These are phyloP conservation scores for Lacerta viridis DNA, from an alignment of 2,797 vertebrate species.

Conservation along the genomic window DNA sequence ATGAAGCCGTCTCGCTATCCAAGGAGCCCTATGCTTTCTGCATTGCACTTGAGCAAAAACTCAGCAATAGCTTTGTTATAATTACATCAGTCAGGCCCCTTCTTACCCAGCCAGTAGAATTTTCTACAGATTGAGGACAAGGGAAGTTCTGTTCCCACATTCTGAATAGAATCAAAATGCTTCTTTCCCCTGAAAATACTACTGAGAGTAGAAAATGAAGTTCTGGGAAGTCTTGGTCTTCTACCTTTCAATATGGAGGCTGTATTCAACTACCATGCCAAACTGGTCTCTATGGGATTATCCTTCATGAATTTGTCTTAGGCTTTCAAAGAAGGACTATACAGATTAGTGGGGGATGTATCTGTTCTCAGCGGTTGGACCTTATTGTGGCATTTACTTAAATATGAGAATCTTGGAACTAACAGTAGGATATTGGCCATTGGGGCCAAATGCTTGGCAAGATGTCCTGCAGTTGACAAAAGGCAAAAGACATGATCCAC, in stretches of 20 bases:
- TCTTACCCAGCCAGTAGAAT: neutral
- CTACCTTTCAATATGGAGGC: too few species aligned
- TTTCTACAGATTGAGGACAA: neutral
- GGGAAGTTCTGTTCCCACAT: neutral
- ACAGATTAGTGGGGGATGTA: too few species aligned
- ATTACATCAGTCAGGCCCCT: neutral
- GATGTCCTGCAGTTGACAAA: neutral
- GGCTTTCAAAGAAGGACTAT: too few species aligned
- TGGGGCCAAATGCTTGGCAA: neutral
- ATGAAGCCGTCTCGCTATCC: neutral
- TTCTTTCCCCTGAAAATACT: neutral
- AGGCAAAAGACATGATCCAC: too few species aligned
- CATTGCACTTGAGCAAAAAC: neutral
- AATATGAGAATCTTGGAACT: neutral
- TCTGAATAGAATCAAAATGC: neutral
- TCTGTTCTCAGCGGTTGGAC: too few species aligned
- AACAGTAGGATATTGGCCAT: too few species aligned
- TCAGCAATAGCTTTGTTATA: neutral
- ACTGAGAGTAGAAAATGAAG: neutral
- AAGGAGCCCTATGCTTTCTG: neutral
- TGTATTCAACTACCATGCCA: too few species aligned
- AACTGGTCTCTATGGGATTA: too few species aligned
- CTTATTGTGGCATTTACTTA: neutral
- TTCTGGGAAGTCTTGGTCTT: neutral
- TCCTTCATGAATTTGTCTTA: too few species aligned